Evolutionary conservation across 2,888 invertebrate genomes (phyloP).

Genomic region (Rhagium mordax): DNA sequence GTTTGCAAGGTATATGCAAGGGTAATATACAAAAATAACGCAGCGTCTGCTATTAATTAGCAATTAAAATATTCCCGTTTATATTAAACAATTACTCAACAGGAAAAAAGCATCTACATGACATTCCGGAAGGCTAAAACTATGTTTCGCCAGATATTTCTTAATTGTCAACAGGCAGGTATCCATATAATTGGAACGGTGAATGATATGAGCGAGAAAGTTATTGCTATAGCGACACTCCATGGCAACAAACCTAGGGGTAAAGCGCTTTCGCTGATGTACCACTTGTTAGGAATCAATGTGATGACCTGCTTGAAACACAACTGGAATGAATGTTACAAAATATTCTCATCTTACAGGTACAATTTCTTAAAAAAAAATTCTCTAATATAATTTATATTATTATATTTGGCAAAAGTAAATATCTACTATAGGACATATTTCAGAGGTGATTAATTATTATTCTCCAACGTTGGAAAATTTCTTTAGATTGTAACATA

Average conservation of each 20-base stretch:
- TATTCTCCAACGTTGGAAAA: too few species aligned
- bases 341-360: background rate
- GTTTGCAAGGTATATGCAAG: too few species aligned
- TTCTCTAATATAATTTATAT: background rate
- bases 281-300: conserved; percentile 60
- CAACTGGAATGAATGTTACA: background rate
- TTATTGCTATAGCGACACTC: conserved; percentile 68
- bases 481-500: too few species aligned
- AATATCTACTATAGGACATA: background rate
- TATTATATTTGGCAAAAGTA: background rate
- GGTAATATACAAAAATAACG: too few species aligned
- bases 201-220: conserved; percentile 59
- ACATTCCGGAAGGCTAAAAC: conserved; percentile 34
- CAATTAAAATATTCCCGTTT: background rate
- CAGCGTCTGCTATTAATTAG: too few species aligned
- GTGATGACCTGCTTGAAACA: conserved; percentile 35
- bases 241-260: conserved; percentile 66
- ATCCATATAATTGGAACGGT: conserved; percentile 45
- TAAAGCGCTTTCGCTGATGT: conserved; percentile 61
- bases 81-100: background rate
- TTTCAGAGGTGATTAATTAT: background rate
- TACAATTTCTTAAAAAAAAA: background rate
- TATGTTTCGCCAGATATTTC: conserved; percentile 39
- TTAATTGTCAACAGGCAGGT: conserved; percentile 44
- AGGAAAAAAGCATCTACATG: background rate